A percentile compares a stretch with the other conserved stretches of the same genome.
These are phyloP conservation scores for Druceiella hillmani DNA, from an alignment of 2,888 invertebrate species.

Conservation along the genomic window DNA sequence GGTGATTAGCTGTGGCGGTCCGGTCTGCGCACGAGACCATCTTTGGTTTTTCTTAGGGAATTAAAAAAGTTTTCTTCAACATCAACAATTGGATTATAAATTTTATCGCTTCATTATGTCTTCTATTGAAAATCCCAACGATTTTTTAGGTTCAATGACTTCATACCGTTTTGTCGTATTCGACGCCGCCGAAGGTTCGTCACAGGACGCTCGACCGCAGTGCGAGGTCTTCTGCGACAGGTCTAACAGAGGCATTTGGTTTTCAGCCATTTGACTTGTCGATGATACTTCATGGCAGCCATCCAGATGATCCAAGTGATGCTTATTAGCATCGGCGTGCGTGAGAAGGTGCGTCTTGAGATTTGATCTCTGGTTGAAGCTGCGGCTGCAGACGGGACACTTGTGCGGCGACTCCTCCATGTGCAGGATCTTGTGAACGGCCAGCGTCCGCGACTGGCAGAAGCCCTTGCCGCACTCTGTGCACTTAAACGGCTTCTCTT, in stretches of 20 bases:
- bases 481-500: conserved; percentile 98
- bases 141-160: conserved; percentile 39
- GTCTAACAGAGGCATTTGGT: conserved; percentile 41
- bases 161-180: conserved; percentile 34
- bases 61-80: too few relatives aligned
- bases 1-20: too few relatives aligned
- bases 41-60: too few relatives aligned
- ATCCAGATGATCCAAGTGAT: conserved; percentile 45
- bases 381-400: conserved; percentile 81
- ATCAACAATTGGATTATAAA: too few relatives aligned
- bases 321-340: conserved; percentile 66
- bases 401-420: conserved; percentile 92
- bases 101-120: conserved; percentile 83
- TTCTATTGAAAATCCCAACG: conserved; percentile 78
- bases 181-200: conserved; percentile 27
- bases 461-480: conserved; percentile 96
- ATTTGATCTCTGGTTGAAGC: conserved; percentile 90
- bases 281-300: conserved; percentile 51
- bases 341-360: conserved; percentile 86
- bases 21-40: too few relatives aligned
- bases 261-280: conserved; percentile 44
- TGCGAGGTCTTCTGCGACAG: conserved; percentile 51
- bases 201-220: conserved; percentile 30
- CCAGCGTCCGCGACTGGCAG: conserved; percentile 93
- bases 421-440: conserved; percentile 92